Conservation (phyloP, 2,113 vertebrate genomes). For the Paramisgurnus dabryanus region DNA sequence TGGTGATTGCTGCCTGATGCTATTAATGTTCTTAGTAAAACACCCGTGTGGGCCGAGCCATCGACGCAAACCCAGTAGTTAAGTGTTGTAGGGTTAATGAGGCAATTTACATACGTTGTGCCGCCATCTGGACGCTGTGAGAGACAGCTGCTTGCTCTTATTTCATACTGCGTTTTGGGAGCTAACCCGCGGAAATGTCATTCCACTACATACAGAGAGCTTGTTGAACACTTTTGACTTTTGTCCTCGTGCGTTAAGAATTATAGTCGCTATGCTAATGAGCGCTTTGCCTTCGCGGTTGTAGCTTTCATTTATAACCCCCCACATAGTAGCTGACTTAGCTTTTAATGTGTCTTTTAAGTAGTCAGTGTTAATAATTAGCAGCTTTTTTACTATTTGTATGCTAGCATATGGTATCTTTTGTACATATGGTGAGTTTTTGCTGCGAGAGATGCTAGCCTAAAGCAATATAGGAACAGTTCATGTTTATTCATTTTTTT, state of each 20-base stretch:
- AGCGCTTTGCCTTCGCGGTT: neutral
- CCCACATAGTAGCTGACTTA: neutral
- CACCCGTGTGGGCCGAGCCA: constrained; percentile 63
- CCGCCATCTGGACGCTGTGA: constrained; percentile 69
- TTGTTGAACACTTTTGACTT: constrained; percentile 31
- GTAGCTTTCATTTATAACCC: neutral
- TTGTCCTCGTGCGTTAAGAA: neutral
- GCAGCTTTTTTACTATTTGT: neutral
- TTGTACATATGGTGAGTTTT: neutral
- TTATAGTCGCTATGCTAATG: neutral
- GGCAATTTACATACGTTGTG: constrained; percentile 73
- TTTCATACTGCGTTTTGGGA: constrained; percentile 51
- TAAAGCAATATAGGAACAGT: no score
- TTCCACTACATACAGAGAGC: constrained; percentile 34
- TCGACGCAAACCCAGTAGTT: constrained; percentile 67
- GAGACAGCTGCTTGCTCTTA: constrained; percentile 63
- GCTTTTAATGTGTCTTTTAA: neutral
- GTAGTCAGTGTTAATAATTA: neutral
- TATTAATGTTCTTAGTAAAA: constrained; percentile 74
- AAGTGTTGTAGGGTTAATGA: constrained; percentile 77
- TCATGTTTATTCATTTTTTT: neutral
- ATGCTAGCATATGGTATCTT: neutral
- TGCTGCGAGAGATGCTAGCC: no score
- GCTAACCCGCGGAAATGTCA: constrained; percentile 61
- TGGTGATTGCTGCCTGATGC: constrained; percentile 65